Evolutionary conservation across 2,797 vertebrate genomes (phyloP).

Genomic region (Buceros bicornis): DNA sequence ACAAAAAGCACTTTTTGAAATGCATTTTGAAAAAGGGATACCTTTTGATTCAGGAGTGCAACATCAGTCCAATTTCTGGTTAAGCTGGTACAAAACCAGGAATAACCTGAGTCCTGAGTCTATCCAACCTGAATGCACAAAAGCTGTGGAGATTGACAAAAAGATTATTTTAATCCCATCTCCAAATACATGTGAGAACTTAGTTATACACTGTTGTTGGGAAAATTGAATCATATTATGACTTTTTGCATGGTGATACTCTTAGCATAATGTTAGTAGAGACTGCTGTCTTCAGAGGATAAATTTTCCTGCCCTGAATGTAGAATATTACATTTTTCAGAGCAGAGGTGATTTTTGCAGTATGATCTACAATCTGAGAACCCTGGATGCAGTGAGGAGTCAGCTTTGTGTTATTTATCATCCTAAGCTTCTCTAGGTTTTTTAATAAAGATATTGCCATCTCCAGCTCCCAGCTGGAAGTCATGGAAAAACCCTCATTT

Average conservation of each 20-base stretch:
- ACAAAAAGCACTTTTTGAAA: background rate
- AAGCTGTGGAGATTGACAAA: background rate
- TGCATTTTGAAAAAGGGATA: background rate
- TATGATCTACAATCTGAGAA: background rate
- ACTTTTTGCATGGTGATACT: background rate
- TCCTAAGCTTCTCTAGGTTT: background rate
- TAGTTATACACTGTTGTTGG: background rate
- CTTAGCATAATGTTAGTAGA: background rate
- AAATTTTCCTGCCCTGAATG: background rate
- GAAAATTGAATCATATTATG: background rate
- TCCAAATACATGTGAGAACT: background rate
- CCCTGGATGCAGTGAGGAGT: fast-evolving
- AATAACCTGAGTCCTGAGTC: background rate
- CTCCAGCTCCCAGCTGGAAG: conserved; percentile 17
- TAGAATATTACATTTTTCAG: background rate
- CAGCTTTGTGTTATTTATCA: background rate
- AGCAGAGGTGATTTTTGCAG: background rate
- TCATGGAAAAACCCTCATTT: conserved; percentile 41
- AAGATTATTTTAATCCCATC: background rate
- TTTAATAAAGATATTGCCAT: conserved; percentile 41
- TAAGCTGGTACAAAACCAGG: background rate
- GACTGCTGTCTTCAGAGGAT: background rate
- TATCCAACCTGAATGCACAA: background rate
- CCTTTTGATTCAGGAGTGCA: background rate
- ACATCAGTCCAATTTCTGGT: background rate